Percentiles rank a stretch among this genome's conserved stretches.
These are phyloP conservation scores for Eleutherodactylus coqui DNA, from an alignment of 2,797 vertebrate species.

Conservation along the genomic window DNA sequence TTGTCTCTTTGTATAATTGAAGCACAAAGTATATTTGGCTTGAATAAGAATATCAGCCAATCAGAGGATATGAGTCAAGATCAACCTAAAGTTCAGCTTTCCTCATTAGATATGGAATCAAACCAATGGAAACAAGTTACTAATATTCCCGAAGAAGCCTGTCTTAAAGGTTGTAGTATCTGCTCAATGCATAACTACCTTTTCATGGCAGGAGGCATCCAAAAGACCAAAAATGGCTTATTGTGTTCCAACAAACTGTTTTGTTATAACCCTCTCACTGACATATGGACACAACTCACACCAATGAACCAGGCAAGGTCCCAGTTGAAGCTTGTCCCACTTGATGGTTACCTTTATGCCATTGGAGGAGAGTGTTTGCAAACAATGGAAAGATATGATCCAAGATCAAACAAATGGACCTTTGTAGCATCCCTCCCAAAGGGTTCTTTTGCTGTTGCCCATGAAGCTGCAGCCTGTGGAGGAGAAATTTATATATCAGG, in stretches of 20 bases:
- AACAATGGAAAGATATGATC: slow-evolving; percentile 66
- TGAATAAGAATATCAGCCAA: slow-evolving; percentile 4
- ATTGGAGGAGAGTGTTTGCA: slow-evolving; percentile 67
- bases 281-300: slow-evolving; percentile 69
- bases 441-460: slow-evolving; percentile 68
- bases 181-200: slow-evolving; percentile 71
- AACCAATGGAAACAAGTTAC: slow-evolving; percentile 65
- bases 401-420: slow-evolving; percentile 59
- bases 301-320: slow-evolving; percentile 68
- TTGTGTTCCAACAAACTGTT: slow-evolving; percentile 67
- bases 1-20: slow-evolving; percentile 62
- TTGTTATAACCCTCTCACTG: slow-evolving; percentile 71
- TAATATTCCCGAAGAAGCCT: slow-evolving; percentile 59
- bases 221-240: slow-evolving; percentile 60
- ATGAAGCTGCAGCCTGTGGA: slow-evolving; percentile 69
- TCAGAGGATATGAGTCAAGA: neutral
- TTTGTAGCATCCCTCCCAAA: slow-evolving; percentile 62
- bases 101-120: slow-evolving; percentile 62
- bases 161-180: slow-evolving; percentile 65
- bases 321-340: slow-evolving; percentile 69
- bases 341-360: slow-evolving; percentile 67
- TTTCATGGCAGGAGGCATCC: slow-evolving; percentile 70
- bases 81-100: slow-evolving; percentile 49
- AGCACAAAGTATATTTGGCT: slow-evolving; percentile 64
- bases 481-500: slow-evolving; percentile 66